Evolutionary conservation across 2,113 vertebrate species (phyloP).

Genomic region (Ancistrus triradiatus): DNA sequence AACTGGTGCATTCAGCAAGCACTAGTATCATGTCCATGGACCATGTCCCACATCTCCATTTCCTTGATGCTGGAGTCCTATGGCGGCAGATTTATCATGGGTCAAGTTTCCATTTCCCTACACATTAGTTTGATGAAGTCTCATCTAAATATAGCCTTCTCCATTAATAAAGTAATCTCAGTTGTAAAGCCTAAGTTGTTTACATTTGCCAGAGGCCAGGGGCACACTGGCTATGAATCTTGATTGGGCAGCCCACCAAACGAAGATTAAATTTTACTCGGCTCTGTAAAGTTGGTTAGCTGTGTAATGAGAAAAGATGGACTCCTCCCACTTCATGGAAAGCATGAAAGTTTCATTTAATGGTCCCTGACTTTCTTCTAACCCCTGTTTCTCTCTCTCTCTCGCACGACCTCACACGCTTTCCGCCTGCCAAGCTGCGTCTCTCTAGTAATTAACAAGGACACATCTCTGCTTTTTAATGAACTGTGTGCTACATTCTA

Average conservation of each 20-base stretch:
- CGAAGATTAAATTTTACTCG: slow-evolving; percentile 51
- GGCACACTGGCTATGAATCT: slow-evolving; percentile 56
- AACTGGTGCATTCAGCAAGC: too few relatives aligned
- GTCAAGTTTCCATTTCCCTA: slow-evolving; percentile 17
- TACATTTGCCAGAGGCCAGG: slow-evolving; percentile 55
- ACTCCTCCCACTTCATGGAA: slow-evolving; percentile 9
- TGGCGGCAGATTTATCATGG: slow-evolving; percentile 32
- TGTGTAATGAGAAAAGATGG: slow-evolving; percentile 41
- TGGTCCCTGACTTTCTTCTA: slow-evolving; percentile 5
- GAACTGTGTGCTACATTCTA: too few relatives aligned
- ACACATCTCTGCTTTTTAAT: too few relatives aligned
- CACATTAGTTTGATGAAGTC: slow-evolving; percentile 48
- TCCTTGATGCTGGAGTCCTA: neutral
- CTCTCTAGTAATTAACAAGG: too few relatives aligned
- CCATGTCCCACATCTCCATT: neutral
- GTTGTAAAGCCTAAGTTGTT: slow-evolving; percentile 54
- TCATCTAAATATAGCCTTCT: slow-evolving; percentile 60
- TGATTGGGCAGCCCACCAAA: slow-evolving; percentile 55
- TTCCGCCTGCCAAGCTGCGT: neutral
- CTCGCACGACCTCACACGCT: neutral
- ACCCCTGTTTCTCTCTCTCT: neutral
- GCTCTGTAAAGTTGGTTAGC: slow-evolving; percentile 51
- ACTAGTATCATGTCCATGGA: too few relatives aligned
- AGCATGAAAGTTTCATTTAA: neutral
- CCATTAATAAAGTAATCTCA: slow-evolving; percentile 61